These are phyloP conservation scores for Micronisus gabar DNA, from an alignment of 2,113 vertebrate species.

Conservation along the genomic window DNA sequence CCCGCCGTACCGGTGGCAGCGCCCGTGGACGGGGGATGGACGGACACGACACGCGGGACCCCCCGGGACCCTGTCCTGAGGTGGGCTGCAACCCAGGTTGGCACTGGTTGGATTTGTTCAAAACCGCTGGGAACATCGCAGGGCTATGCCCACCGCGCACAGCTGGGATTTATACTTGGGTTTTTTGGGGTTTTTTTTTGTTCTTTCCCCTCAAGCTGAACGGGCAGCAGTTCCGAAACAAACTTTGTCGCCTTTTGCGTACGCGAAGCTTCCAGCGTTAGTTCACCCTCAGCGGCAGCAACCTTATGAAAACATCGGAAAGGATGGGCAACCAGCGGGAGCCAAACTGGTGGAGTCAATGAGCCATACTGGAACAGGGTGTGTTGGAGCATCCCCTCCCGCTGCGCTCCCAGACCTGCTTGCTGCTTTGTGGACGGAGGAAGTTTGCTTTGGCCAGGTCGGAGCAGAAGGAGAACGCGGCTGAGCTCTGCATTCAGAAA, in stretches of 20 bases:
- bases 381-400: background rate
- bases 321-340: background rate
- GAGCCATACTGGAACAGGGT: background rate
- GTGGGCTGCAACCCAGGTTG: background rate
- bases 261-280: fast-evolving
- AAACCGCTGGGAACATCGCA: fast-evolving
- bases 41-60: too few species aligned
- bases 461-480: background rate
- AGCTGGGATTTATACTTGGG: background rate
- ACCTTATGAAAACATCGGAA: background rate
- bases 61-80: too few species aligned
- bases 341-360: background rate
- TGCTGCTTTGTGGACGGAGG: background rate
- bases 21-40: background rate
- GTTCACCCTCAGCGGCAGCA: background rate
- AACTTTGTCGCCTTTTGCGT: background rate
- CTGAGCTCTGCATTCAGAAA: background rate
- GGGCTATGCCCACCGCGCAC: fast-evolving
- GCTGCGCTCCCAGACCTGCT: background rate
- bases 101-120: background rate
- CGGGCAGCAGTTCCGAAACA: background rate
- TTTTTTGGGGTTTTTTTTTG: too few species aligned
- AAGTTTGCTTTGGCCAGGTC: background rate
- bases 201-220: background rate
- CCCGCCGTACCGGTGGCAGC: background rate